Evolutionary conservation across 1,140 invertebrate species (phyloP), one percentile per base, ranked within the genome.

Genomic region (Euwallacea similis): DNA sequence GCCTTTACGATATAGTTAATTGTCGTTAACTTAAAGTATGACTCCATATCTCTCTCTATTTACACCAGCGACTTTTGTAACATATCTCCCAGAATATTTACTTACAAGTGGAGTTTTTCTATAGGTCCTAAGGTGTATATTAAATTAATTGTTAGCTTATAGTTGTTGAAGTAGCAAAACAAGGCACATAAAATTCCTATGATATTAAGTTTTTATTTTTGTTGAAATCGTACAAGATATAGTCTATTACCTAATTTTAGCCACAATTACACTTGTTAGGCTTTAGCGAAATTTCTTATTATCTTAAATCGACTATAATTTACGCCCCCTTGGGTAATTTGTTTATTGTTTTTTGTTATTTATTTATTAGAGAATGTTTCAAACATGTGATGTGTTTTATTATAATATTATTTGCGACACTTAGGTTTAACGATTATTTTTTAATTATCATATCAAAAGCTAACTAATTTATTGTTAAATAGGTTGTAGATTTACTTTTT

Each of bases 81-180:
- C 41, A 61, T 61, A 61, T 61, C 16, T 42, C 9, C 21, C 21
- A 33, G 21, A 42, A 61, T 42, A 41, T 9, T 56, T 56, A 13
- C 11, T 56, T 56, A 9, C 16, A 13, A 8, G 8, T 56, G 16
- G 11, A 9, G 46, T 50, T 56, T 13, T 13, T 56, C 11, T 56
- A 13, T 13, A 56, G 21, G 21, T 33, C 21, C 8, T 56, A 56
- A 9, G 16, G 21, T 54, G 15, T 42, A 42, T 65, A 21, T 16
- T 42, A 54, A 42, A 16, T 61, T 61, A n/a, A 61, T 61, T 43
- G 16, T 42, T 61, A 61, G 59, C 42, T 43, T 10, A 42, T 41
- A 33, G 21, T 53, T 47, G 63, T 44, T 46, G 46, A 44, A n/a
- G 63, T 65, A 65, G 47, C 47, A 65, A 65, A 65, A 41, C 47